phyloP scores from a whole-genome alignment of 2,888 invertebrate species.

The Muschampia plurimacula region DNA sequence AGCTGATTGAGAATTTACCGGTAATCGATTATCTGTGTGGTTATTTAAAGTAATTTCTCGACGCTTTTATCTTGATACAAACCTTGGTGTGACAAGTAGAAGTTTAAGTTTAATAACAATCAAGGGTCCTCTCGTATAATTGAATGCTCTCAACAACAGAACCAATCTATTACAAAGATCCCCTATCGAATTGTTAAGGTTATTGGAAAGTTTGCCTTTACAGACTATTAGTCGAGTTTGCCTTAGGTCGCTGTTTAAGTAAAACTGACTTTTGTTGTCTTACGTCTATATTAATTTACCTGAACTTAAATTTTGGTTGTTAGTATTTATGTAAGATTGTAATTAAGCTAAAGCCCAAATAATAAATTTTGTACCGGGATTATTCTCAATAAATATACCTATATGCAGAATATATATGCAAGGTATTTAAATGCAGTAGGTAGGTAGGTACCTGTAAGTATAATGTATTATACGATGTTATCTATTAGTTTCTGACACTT shows the following conservation, averaged over 20 bases:
- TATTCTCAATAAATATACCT: too few relatives aligned
- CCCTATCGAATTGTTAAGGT: constrained; percentile 18
- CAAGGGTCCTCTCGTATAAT: constrained; percentile 22
- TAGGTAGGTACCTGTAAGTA: too few relatives aligned
- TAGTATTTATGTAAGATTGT: neutral
- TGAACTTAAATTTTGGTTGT: neutral
- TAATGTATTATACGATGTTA: too few relatives aligned
- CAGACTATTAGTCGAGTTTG: constrained; percentile 21
- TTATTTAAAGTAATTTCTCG: too few relatives aligned
- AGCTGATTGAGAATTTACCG: too few relatives aligned
- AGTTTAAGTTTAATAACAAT: constrained; percentile 10
- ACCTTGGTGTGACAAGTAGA: neutral
- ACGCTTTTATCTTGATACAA: neutral
- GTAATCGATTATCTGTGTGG: too few relatives aligned
- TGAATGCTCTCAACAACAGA: constrained; percentile 25
- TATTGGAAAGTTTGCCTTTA: constrained; percentile 22
- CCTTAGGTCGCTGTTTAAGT: constrained; percentile 18
- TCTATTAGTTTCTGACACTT: too few relatives aligned
- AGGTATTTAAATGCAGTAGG: too few relatives aligned
- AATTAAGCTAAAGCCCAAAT: neutral
- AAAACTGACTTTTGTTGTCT: constrained; percentile 6
- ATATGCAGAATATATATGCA: too few relatives aligned
- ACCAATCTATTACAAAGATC: constrained; percentile 29
- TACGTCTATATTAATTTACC: neutral
- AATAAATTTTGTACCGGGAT: too few relatives aligned